Conservation (phyloP, 2,113 vertebrate species). For the Syngnathus typhle region DNA sequence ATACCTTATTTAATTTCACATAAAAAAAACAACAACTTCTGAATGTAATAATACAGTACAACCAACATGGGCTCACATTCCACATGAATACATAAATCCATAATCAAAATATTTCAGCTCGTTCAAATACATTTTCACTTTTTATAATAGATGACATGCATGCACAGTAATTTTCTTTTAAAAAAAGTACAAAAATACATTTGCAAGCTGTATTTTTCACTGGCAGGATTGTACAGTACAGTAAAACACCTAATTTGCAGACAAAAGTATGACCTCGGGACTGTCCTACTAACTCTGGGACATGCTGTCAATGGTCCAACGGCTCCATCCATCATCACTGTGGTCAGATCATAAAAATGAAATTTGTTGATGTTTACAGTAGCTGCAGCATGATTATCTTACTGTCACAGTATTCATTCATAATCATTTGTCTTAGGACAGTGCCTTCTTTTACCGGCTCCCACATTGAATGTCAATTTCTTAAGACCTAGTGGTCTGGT, state of each 20-base stretch:
- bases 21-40: neutral
- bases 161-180: too few species aligned
- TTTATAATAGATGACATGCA: conserved; percentile 29
- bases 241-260: neutral
- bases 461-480: neutral
- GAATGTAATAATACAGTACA: neutral
- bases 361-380: neutral
- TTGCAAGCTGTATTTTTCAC: conserved; percentile 36
- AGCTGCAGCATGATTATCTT: too few species aligned
- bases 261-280: neutral
- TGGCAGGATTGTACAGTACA: conserved; percentile 21
- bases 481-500: neutral
- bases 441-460: too few species aligned
- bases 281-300: neutral
- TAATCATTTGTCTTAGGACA: too few species aligned
- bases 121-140: neutral
- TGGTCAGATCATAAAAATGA: too few species aligned
- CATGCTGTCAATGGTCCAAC: neutral
- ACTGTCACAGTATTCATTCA: neutral
- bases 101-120: neutral
- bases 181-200: conserved; percentile 51
- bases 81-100: neutral
- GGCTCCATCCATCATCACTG: neutral
- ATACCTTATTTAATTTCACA: neutral
- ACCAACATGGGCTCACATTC: neutral